Evolutionary conservation across 64 coral and sea anemone species (phyloP).

Genomic region (Trachythela sp.): DNA sequence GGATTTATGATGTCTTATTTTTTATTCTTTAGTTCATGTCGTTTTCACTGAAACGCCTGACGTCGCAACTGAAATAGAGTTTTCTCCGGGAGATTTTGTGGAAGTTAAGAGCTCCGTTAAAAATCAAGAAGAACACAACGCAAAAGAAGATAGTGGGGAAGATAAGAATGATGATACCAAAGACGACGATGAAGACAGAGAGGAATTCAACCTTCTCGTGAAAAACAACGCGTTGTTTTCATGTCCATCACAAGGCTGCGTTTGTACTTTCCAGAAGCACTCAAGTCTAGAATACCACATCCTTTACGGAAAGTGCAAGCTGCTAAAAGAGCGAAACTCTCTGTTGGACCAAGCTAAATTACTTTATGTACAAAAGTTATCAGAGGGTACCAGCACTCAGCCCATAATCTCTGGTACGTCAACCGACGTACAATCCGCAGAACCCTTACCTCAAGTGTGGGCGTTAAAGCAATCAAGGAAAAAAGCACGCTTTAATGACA

Average conservation of each 20-base stretch:
- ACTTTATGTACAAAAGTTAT: no score
- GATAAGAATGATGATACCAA: neutral
- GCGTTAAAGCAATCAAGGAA: conserved; percentile 29
- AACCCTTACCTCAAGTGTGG: conserved; percentile 25
- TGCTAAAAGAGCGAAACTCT: neutral
- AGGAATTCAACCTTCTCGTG: no score
- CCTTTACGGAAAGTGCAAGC: conserved; percentile 16
- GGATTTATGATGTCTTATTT: neutral
- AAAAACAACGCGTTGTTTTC: conserved; percentile 7
- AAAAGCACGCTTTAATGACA: conserved; percentile 47
- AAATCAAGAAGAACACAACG: neutral
- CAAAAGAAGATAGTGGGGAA: neutral
- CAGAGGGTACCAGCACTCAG: conserved; percentile 20
- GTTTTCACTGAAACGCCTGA: neutral
- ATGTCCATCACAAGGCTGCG: conserved; percentile 24
- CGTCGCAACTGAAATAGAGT: neutral
- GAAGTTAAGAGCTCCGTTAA: neutral
- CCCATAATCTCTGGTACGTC: conserved; percentile 16
- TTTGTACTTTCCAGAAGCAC: conserved; percentile 2
- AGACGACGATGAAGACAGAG: neutral
- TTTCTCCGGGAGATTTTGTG: conserved; percentile 27
- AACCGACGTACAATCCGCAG: neutral
- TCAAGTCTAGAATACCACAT: conserved; percentile 21
- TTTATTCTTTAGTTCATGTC: no score
- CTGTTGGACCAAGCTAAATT: neutral